Evolutionary conservation across 2,888 invertebrate genomes (phyloP), one percentile per base, ranked within the genome.

Genomic region (Cephonodes hylas): DNA sequence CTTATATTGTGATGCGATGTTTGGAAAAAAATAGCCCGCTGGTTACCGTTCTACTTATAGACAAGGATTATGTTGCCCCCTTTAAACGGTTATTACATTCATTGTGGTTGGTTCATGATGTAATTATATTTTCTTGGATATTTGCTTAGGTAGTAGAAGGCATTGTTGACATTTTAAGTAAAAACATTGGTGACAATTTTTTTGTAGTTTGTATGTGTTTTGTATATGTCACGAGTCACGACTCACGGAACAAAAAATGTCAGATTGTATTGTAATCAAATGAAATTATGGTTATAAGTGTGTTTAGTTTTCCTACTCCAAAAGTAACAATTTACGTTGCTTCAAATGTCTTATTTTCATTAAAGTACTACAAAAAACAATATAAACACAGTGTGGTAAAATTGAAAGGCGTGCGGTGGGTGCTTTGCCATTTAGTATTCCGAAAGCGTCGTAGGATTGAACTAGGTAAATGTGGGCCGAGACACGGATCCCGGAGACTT

Each of bases 391-490:
- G 27, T 68, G 72, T 71, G 72, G 83, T 81, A 79, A 85, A 86
- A 86, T 87, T 88, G 84, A 85, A 89, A 85, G 80, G 79, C 81
- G 70, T 69, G 68, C 74, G 73, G 75, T 77, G 70, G 68, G 68
- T 73, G 72, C 74, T 75, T 74, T 72, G 74, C 72, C 74, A 80
- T 86, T 88, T 88, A 83, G 81, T 87, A 91, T 91, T 89, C 89
- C 81, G 75, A 82, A 77, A 80, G 85, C 84, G 87, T 86, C 72
- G 80, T 74, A 81, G 81, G 83, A 84, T 86, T 84, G 79, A 83
- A 76, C 85, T 84, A 80, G 83, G 80, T 73, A 81, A 82, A 89
- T 86, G 88, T 89, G 80, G 85, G 84, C 79, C 83, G 80, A 79
- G 84, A 85, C 87, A 86, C 87, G 86, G 86, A 87, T 84, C 84